Evolutionary conservation across 2,113 vertebrate species (phyloP).

Genomic region (Trinectes maculatus): DNA sequence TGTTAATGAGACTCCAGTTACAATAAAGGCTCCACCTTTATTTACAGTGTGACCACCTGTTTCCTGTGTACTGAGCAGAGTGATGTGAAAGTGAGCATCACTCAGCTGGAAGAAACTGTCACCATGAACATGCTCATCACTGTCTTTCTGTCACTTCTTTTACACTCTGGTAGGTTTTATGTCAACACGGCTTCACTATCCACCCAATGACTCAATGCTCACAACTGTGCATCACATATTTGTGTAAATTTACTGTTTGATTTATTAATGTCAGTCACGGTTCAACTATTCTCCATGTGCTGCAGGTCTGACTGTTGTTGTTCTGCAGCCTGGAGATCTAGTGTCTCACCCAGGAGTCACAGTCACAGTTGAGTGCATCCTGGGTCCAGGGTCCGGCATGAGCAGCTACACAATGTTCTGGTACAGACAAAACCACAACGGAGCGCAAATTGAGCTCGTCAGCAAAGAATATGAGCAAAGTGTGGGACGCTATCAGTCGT

Average conservation of each 20-base stretch:
- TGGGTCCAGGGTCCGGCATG: constrained; percentile 60
- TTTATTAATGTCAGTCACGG: too few relatives aligned
- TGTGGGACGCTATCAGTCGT: constrained; percentile 3
- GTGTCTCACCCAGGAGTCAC: background rate
- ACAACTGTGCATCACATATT: background rate
- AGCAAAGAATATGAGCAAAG: constrained; percentile 33
- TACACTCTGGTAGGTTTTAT: constrained; percentile 40
- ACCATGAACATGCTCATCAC: constrained; percentile 46
- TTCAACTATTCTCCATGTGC: too few relatives aligned
- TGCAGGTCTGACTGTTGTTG: constrained; percentile 45
- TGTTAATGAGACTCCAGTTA: too few relatives aligned
- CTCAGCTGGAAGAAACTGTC: too few relatives aligned
- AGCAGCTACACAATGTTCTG: constrained; percentile 68
- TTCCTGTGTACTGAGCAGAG: background rate
- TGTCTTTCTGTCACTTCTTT: constrained; percentile 16
- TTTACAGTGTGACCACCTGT: too few relatives aligned
- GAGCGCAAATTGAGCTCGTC: constrained; percentile 49
- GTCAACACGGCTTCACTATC: fast-evolving
- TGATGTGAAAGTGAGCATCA: background rate
- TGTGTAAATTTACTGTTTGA: background rate
- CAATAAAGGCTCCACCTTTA: too few relatives aligned
- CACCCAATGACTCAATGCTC: background rate
- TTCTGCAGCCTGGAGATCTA: constrained; percentile 61
- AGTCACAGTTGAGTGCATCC: constrained; percentile 55
- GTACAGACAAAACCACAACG: constrained; percentile 54